A percentile compares a stretch with the other conserved stretches of the same genome.
Conservation (phyloP, 2,113 vertebrate species). For the Pterocles burchelli region DNA sequence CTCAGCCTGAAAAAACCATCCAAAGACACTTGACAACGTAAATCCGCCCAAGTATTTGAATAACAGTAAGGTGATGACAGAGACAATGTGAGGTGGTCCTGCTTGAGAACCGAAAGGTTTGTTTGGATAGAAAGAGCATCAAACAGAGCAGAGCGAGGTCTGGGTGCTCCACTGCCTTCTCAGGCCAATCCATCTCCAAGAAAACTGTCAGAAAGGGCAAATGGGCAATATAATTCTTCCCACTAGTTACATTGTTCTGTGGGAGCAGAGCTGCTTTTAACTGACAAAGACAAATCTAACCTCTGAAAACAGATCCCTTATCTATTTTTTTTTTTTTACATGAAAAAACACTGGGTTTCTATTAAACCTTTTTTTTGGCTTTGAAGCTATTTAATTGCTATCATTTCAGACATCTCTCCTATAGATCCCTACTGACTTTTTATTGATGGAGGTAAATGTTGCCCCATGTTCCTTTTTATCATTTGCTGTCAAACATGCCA, state of each 20-base stretch:
- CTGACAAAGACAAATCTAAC: not conserved
- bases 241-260: not conserved
- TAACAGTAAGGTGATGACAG: conserved; percentile 29
- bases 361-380: not conserved
- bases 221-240: not conserved
- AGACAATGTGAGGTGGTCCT: not conserved
- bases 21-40: conserved; percentile 5
- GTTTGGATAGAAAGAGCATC: not conserved
- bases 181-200: not conserved
- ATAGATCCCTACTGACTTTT: not conserved
- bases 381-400: not conserved
- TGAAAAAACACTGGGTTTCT: not conserved
- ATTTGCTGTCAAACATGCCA: not conserved
- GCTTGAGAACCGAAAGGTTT: not conserved
- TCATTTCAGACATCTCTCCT: not conserved
- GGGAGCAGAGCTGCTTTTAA: not conserved
- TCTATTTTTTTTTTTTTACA: not conserved
- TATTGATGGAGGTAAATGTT: not conserved
- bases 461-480: not conserved
- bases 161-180: not conserved
- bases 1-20: conserved; percentile 50
- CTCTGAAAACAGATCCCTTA: not conserved
- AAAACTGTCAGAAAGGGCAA: not conserved
- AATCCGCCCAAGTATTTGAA: conserved; percentile 20
- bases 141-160: not conserved